Conservation (phyloP, 1,140 invertebrate genomes). For the Zaprionus ghesquierei region DNA sequence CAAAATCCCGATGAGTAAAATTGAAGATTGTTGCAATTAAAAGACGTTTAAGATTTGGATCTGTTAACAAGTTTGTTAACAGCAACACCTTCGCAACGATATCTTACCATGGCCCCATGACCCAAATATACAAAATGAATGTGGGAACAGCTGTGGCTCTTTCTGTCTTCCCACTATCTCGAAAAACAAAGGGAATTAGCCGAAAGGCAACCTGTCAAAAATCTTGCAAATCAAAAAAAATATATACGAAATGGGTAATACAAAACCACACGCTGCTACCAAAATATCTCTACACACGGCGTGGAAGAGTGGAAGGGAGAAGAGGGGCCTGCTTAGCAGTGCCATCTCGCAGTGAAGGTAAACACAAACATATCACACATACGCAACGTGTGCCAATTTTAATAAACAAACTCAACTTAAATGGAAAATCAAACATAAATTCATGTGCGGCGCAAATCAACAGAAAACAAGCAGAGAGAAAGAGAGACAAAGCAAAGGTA, state of each 20-base stretch:
- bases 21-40: background rate
- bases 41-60: background rate
- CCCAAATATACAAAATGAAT: constrained; percentile 14
- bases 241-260: constrained; percentile 56
- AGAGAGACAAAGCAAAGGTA: constrained; percentile 10
- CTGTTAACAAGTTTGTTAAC: constrained; percentile 27
- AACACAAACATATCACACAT: constrained; percentile 67
- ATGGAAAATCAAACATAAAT: constrained; percentile 76
- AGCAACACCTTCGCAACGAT: background rate
- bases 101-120: constrained; percentile 13
- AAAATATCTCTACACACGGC: constrained; percentile 38
- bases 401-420: constrained; percentile 76
- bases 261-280: constrained; percentile 53
- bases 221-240: constrained; percentile 50
- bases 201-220: constrained; percentile 63
- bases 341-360: constrained; percentile 31
- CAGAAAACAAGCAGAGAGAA: too few species aligned
- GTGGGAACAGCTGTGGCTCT: constrained; percentile 24
- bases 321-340: constrained; percentile 9
- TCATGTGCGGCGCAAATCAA: constrained; percentile 49
- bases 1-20: background rate
- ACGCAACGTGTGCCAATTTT: constrained; percentile 76
- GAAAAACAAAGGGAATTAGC: constrained; percentile 43
- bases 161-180: background rate
- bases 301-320: background rate